A percentile compares a stretch with the other conserved stretches of the same genome.
Evolutionary conservation across 2,888 invertebrate species (phyloP).

Genomic region (Bhutanitis thaidina): DNA sequence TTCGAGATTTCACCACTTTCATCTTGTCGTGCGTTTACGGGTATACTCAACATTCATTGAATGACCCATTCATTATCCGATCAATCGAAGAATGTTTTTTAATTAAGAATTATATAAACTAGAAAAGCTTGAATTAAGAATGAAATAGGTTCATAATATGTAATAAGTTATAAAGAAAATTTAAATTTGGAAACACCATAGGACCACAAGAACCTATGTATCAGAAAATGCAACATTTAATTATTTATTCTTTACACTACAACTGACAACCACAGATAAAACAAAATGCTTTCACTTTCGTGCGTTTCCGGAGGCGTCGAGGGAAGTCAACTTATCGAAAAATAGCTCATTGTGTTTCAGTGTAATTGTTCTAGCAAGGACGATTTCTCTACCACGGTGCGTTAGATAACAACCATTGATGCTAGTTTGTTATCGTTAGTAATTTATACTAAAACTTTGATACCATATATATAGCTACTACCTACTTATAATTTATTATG

Average conservation of each 20-base stretch:
- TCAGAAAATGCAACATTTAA: too few relatives aligned
- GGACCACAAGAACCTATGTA: too few relatives aligned
- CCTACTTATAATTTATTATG: too few relatives aligned
- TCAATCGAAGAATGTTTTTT: not conserved
- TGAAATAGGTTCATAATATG: too few relatives aligned
- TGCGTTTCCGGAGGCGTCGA: conserved; percentile 46
- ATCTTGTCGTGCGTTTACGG: conserved; percentile 52
- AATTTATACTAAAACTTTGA: not conserved
- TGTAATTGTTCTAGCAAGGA: conserved; percentile 56
- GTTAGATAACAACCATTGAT: conserved; percentile 12
- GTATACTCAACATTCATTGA: conserved; percentile 21
- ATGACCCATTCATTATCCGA: conserved; percentile 8
- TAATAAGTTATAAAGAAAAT: too few relatives aligned
- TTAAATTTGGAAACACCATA: too few relatives aligned
- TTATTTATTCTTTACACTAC: conserved; percentile 15
- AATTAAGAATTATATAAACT: too few relatives aligned
- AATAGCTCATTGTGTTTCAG: conserved; percentile 56
- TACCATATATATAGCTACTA: too few relatives aligned
- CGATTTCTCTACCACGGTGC: conserved; percentile 46
- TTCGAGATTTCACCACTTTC: conserved; percentile 76
- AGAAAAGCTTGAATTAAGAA: too few relatives aligned
- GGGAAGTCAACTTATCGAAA: conserved; percentile 56
- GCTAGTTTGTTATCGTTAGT: not conserved
- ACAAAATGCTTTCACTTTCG: conserved; percentile 62
- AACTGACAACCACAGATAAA: conserved; percentile 21